phyloP scores from a whole-genome alignment of 2,888 invertebrate species.

The Rotaria sp. region DNA sequence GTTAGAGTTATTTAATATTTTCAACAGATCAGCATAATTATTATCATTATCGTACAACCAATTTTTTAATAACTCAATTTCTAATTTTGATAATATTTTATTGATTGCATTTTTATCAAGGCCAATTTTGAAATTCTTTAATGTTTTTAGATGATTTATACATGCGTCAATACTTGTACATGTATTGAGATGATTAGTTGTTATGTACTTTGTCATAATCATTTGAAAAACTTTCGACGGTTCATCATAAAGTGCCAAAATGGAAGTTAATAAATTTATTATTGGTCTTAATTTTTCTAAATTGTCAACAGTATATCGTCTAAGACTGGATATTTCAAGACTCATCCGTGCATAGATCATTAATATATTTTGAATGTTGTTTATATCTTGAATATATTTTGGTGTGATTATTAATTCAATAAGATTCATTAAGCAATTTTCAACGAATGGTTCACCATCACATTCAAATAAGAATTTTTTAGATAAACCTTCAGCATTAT shows the following conservation, averaged over 20 bases:
- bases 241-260: not conserved
- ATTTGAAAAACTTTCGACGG: not conserved
- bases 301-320: not conserved
- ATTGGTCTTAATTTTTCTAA: not conserved
- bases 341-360: not conserved
- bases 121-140: not conserved
- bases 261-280: not conserved
- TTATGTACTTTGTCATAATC: not conserved
- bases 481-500: not conserved
- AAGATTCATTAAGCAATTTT: not conserved
- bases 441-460: not conserved
- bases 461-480: not conserved
- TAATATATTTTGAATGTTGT: not conserved
- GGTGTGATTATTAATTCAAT: not conserved
- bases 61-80: not conserved
- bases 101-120: not conserved
- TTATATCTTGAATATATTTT: not conserved
- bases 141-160: not conserved
- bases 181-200: not conserved
- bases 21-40: not conserved
- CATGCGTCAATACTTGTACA: not conserved
- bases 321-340: not conserved
- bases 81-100: not conserved
- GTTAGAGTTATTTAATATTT: not conserved
- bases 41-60: not conserved